phyloP scores from a whole-genome alignment of 2,113 vertebrate genomes.

The Mirza zaza region DNA sequence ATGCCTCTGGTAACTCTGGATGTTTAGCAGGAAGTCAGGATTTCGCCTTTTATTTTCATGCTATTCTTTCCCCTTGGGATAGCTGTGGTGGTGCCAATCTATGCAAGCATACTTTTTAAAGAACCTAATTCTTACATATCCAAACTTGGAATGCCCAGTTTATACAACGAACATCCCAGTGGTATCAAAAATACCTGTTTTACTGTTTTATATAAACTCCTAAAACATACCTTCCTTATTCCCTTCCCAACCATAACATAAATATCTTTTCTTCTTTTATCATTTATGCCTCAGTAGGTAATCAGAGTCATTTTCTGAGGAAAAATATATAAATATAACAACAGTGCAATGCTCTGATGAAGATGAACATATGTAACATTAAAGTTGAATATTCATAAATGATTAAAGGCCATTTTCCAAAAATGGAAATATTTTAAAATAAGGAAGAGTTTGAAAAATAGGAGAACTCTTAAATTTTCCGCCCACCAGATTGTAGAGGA shows the following conservation, averaged over 20 bases:
- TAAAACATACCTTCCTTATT: background rate
- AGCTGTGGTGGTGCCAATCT: background rate
- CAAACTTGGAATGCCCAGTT: constrained; percentile 30
- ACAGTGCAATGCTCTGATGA: background rate
- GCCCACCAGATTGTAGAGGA: constrained; percentile 60
- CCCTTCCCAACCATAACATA: constrained; percentile 51
- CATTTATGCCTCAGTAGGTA: constrained; percentile 21
- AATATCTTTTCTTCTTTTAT: constrained; percentile 13
- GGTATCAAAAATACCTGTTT: constrained; percentile 44
- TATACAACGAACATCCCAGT: constrained; percentile 17
- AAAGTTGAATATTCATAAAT: constrained; percentile 21
- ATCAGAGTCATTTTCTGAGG: constrained; percentile 24
- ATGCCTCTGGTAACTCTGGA: constrained; percentile 42
- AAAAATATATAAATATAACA: background rate
- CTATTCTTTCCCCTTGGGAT: background rate
- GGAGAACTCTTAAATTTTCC: constrained; percentile 61
- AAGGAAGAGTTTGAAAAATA: constrained; percentile 63
- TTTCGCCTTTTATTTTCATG: constrained; percentile 51
- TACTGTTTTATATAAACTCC: constrained; percentile 32
- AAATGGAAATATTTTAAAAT: constrained; percentile 66
- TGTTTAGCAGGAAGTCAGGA: constrained; percentile 19
- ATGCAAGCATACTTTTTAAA: background rate
- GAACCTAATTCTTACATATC: background rate
- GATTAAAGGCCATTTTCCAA: constrained; percentile 50
- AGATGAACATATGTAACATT: constrained; percentile 32